phyloP scores from a whole-genome alignment of 2,797 vertebrate genomes.

The Protonibea diacanthus region DNA sequence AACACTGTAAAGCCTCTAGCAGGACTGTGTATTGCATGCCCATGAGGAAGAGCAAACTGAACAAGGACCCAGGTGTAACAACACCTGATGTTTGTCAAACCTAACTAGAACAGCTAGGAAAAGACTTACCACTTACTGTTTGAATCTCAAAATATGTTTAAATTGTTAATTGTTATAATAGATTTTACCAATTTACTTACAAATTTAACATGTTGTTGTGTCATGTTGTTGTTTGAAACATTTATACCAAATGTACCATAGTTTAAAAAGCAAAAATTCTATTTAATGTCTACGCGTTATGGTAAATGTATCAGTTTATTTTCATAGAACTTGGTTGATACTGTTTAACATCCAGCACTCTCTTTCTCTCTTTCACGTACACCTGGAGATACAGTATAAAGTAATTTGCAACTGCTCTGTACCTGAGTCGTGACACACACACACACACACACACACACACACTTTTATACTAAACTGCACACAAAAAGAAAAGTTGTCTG shows the following conservation, averaged over 20 bases:
- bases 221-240: background rate
- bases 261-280: background rate
- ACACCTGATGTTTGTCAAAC: background rate
- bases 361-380: background rate
- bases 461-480: slow-evolving; percentile 7
- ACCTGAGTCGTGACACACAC: background rate
- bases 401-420: background rate
- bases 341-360: background rate
- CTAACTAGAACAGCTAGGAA: background rate
- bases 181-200: background rate
- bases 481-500: slow-evolving; percentile 26
- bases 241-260: background rate
- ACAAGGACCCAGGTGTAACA: background rate
- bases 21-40: background rate
- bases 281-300: background rate
- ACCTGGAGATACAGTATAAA: background rate
- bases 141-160: background rate
- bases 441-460: background rate
- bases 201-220: background rate
- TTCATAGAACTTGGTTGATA: background rate
- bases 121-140: background rate
- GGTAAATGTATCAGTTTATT: too few relatives aligned
- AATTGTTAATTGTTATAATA: too few relatives aligned
- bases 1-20: background rate
- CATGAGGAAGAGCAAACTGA: background rate